Percentiles rank a stretch among this genome's conserved stretches.
phyloP scores from a whole-genome alignment of 2,797 vertebrate genomes.

The Psittacula derbiana region DNA sequence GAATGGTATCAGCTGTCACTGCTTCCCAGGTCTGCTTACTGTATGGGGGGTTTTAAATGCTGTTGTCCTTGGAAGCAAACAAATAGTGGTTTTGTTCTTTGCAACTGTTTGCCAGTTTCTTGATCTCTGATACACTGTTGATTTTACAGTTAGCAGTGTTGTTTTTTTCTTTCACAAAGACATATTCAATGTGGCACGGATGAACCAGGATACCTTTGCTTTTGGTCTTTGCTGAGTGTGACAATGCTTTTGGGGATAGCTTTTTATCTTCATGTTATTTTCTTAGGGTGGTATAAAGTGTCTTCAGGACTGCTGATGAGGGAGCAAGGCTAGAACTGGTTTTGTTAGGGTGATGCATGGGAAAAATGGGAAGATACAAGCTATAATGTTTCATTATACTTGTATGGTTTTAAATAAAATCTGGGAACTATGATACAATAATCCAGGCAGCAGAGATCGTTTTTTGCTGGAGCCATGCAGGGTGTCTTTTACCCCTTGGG shows the following conservation, averaged over 20 bases:
- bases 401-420: neutral
- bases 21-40: neutral
- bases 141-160: neutral
- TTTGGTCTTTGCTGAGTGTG: neutral
- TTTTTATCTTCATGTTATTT: neutral
- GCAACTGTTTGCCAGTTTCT: neutral
- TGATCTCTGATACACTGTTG: neutral
- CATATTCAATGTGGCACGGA: neutral
- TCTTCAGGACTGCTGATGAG: neutral
- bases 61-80: conserved; percentile 8
- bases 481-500: neutral
- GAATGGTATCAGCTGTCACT: neutral
- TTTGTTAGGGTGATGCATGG: neutral
- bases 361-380: neutral
- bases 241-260: neutral
- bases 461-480: rapidly evolving
- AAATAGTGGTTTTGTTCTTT: neutral
- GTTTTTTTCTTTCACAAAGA: neutral
- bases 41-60: neutral
- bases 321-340: neutral
- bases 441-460: rapidly evolving
- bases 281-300: neutral
- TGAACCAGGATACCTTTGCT: neutral
- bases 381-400: neutral
- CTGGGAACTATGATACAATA: neutral